Evolutionary conservation across 1,140 invertebrate genomes (phyloP), one percentile per base, ranked within the genome.

Genomic region (Gonioctena quinquepunctata): DNA sequence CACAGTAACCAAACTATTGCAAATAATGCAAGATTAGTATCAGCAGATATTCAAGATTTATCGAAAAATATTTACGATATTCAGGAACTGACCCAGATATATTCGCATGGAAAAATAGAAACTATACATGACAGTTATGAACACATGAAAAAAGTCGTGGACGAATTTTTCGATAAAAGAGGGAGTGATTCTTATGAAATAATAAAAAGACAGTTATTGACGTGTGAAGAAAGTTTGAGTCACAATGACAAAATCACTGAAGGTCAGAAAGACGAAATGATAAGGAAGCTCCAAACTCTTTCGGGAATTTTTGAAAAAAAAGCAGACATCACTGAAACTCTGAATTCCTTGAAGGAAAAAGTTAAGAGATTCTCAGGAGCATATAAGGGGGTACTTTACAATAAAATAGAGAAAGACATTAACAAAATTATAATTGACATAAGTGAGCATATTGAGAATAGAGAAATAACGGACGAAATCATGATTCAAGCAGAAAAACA

Each of bases 361-460:
- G 72, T 77, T 2, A 67, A 72, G 2, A 26, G 72, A 21, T 77
- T 76, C 61, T 69, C 71, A 28, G 76, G 76, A 7, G 69, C 70
- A 7, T 76, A 72, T 26, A 72, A 70, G 57, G 68, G 74, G 11
- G 76, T 77, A 1, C 23, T 74, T 18, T 77, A 76, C 21, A 77
- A 74, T 16, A 48, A 68, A 19, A 68, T 77, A n/a, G 76, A 77
- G 42, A 63, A 67, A 21, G 74, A 76, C 13, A 28, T 77, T 2
- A 70, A 74, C 52, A 72, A 67, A 23, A 61, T 69, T 49, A 60
- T 77, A 1, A 16, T 68, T 7, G 63, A 69, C 16, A 48, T 61
- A 1, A 66, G 61, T 16, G 70, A 69, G 8, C 25, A 65, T 26
- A 42, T 66, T 13, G 66, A 71, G 4, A 50, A 72, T 42, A 49